Percentiles rank a stretch among this genome's conserved stretches.
Evolutionary conservation across 2,888 invertebrate genomes (phyloP).

Genomic region (Amblyteles armatorius): DNA sequence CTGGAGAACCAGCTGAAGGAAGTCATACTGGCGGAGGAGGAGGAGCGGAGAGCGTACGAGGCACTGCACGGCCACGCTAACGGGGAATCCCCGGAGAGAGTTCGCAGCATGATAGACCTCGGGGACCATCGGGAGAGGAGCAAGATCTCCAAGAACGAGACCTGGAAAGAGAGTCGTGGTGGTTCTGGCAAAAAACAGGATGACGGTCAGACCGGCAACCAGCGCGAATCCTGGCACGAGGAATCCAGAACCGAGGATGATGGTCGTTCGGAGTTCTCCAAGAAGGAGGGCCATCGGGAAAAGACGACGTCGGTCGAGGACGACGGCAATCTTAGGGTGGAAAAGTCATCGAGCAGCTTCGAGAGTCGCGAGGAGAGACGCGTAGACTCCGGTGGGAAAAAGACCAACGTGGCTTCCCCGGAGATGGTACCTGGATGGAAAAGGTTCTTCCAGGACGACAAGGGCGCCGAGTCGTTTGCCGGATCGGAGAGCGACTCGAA

Average conservation of each 20-base stretch:
- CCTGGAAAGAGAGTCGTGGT: background rate
- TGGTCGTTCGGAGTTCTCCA: conserved; percentile 69
- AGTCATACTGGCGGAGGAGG: conserved; percentile 79
- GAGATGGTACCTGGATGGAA: conserved; percentile 33
- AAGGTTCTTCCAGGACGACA: conserved; percentile 47
- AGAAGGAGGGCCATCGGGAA: conserved; percentile 72
- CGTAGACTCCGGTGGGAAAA: conserved; percentile 39
- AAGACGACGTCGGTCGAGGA: conserved; percentile 60
- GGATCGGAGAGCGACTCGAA: background rate
- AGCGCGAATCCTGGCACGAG: conserved; percentile 75
- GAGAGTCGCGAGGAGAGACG: conserved; percentile 67
- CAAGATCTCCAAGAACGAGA: conserved; percentile 9
- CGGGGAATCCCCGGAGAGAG: conserved; percentile 25
- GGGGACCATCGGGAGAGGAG: conserved; percentile 19
- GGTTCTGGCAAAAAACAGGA: conserved; percentile 18
- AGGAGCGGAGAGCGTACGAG: conserved; percentile 74
- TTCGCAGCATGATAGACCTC: conserved; percentile 36
- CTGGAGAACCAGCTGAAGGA: conserved; percentile 79
- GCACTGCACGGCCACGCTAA: conserved; percentile 70
- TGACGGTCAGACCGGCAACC: conserved; percentile 19
- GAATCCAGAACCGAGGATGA: conserved; percentile 70
- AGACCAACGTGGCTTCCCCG: background rate
- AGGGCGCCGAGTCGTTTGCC: background rate
- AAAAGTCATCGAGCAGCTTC: conserved; percentile 71
- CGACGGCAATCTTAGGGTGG: conserved; percentile 70